Base-by-base conservation (phyloP, 2,888 invertebrate species). In the Dusona sp. region DNA sequence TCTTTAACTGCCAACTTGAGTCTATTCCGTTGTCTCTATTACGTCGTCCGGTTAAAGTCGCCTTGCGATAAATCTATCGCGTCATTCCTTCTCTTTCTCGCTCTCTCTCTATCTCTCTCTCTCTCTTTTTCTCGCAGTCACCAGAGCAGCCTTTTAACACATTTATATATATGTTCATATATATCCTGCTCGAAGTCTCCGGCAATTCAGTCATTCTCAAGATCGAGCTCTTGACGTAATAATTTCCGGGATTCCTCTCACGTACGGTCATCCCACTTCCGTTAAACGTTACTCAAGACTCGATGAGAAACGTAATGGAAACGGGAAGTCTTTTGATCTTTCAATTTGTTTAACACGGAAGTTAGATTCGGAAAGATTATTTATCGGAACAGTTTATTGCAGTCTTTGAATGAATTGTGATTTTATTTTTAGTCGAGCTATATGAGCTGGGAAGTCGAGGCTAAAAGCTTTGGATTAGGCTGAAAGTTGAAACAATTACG, bases 21-120 rank as follows among this genome's bases (percentile, higher is more conserved):
- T 79, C 79, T 74, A 82, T 78, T 82, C 81, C 82, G 78, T 78
- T 85, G 81, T 81, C 81, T 79, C 68, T 45, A 72, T 78, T 77
- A 64, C 64, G 64, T 51, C 72, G 77, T 72, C 65, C 67, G 79
- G 57, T 36, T 36, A 33, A 8, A 72, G 70, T 75, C 68, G 70
- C 45, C 29, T 54, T 42, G 51, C 79, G 78, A 83, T 73, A 73
- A 79, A 79, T 83, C 67, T 67, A 51, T 70, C 70, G 51, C 42
- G 73, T 64, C 64, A n/a, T 61, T 61, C 61, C 67, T 68, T n/a
- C 8, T 42, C 42, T 51, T 48, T 70, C 29, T n/a, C n/a, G n/a
- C n/a, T 68, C 36, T 77, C 38, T 57, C 22, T 78, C 67, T 67
- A 11, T 45, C 70, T 57, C 70, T 68, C 36, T 77, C 38, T 68